These are phyloP conservation scores for Trichonephila inaurata DNA, from an alignment of 1,140 invertebrate genomes.

Conservation along the genomic window DNA sequence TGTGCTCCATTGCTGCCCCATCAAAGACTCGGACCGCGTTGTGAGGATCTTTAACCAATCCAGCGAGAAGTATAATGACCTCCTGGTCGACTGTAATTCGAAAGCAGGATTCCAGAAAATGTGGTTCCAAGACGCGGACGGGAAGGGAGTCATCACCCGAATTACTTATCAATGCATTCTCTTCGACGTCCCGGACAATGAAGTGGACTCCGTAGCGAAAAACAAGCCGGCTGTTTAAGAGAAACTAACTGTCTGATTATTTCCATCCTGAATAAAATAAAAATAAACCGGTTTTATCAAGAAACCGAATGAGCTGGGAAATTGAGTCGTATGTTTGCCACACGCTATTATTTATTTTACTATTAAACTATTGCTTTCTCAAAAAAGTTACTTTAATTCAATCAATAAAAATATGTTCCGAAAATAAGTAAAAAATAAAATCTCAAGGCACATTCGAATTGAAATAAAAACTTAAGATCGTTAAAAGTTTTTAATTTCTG, in stretches of 20 bases:
- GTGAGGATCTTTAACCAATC: not conserved
- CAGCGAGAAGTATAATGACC: not conserved
- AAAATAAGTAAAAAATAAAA: too few species aligned
- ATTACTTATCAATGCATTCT: conserved; percentile 1
- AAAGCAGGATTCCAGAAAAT: conserved; percentile 38
- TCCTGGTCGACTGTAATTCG: not conserved
- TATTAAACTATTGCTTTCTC: too few species aligned
- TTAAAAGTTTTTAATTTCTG: too few species aligned
- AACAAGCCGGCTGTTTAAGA: not conserved
- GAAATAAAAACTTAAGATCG: too few species aligned
- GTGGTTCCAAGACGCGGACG: not conserved
- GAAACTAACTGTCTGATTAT: not conserved
- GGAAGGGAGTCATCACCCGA: not conserved
- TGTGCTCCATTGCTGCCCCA: conserved; percentile 9
- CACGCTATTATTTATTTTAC: too few species aligned
- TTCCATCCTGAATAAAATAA: too few species aligned
- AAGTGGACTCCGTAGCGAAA: not conserved
- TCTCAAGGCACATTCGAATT: too few species aligned
- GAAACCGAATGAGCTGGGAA: too few species aligned
- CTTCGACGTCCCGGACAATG: not conserved
- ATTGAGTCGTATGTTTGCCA: too few species aligned
- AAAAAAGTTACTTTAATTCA: too few species aligned
- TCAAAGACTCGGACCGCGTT: not conserved
- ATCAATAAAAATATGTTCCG: too few species aligned
- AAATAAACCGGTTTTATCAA: too few species aligned